Base-by-base conservation (phyloP, 2,797 vertebrate species). In the Hydrophis major region DNA sequence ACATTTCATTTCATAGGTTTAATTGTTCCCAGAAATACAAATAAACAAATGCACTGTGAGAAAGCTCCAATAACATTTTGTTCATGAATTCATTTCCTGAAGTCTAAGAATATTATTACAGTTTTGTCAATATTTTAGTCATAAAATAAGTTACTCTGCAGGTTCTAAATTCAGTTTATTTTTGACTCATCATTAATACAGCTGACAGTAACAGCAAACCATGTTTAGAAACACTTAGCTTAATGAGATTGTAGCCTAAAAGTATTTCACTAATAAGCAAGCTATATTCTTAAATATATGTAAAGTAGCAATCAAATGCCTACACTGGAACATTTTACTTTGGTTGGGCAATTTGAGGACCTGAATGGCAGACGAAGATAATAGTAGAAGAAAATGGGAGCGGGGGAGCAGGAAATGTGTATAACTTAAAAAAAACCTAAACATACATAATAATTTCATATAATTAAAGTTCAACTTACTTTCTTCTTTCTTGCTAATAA, bases 401-500 rank as follows among this genome's bases (percentile, higher is more conserved):
- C 2, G 18, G 10, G 37, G 18, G 59, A 88, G 32, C 37, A 57
- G 37, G 28, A 37, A 88, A 59, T 88, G 25, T 37, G 25, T 37
- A 88, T 12, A 89, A 14, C 22, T 61, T 37, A 4, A 60, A 88
- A 78, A 20, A 83, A 88, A 37, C 10, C 10, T 37, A 37, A 53
- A 13, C 92, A 28, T 8, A 94, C 50, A 89, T 69, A 37, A n/a
- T 57, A 92, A 91, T 7, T 89, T 16, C 37, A 89, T 37, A 90
- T 6, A 91, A 94, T 88, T 88, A 89, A 93, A 93, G 93, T 86
- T 89, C 4, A 95, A 98, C 99, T 99, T 98, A 99, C 99, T 99
- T 97, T 99, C 99, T 97, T 99, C 99, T 95, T 99, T 99, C 97
- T 99, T 99, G 98, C 99, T 99, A 94, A 99, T 99, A 95, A 99